These are phyloP conservation scores for Drosophila mercatorum DNA, from an alignment of 2,888 invertebrate genomes.

Conservation along the genomic window DNA sequence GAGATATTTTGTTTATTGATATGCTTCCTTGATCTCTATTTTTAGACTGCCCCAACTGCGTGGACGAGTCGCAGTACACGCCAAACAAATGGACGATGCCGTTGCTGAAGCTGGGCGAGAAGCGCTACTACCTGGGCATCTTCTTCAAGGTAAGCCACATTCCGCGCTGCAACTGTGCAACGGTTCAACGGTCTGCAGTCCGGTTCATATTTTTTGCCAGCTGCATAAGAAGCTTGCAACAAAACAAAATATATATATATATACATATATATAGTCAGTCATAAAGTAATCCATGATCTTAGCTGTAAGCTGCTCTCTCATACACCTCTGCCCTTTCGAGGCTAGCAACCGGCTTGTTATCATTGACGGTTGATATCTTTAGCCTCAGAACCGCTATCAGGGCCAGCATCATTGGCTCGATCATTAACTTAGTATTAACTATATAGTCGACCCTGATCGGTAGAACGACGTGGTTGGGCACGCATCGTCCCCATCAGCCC, in stretches of 20 bases:
- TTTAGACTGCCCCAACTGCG: conserved; percentile 92
- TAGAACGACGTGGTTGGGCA: conserved; percentile 44
- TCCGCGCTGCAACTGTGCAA: conserved; percentile 64
- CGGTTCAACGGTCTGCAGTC: conserved; percentile 43
- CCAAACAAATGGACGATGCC: conserved; percentile 95
- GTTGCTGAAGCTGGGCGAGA: conserved; percentile 93
- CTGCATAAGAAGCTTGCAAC: conserved; percentile 28
- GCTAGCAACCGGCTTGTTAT: conserved; percentile 37
- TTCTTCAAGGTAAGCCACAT: conserved; percentile 93
- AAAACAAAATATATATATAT: neutral
- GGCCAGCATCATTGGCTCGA: conserved; percentile 31
- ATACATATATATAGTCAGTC: neutral
- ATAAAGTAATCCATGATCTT: conserved; percentile 1
- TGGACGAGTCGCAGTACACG: conserved; percentile 89
- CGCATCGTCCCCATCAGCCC: conserved; percentile 27
- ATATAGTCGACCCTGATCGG: conserved; percentile 33
- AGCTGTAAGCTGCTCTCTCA: neutral
- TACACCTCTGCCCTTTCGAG: neutral
- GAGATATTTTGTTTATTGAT: conserved; percentile 12
- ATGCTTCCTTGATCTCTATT: conserved; percentile 47
- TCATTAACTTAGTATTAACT: conserved; percentile 14
- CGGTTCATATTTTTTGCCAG: conserved; percentile 27
- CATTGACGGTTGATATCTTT: conserved; percentile 40
- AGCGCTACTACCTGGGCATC: conserved; percentile 95
- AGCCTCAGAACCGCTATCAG: conserved; percentile 54